Conservation (phyloP, 2,797 vertebrate genomes). For the Peromyscus melanophrys region DNA sequence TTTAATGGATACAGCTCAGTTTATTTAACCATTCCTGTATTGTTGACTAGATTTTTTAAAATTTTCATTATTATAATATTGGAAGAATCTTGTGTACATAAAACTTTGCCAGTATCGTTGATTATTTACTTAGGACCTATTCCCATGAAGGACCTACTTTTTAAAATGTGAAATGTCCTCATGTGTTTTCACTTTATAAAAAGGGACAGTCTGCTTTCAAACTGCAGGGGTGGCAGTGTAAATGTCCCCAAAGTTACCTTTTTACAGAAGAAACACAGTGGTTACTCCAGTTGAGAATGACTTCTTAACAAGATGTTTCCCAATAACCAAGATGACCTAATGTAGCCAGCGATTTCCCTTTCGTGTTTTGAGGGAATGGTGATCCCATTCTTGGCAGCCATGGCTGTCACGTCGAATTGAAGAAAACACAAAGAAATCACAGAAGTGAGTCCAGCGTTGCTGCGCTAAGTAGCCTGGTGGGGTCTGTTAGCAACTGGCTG, state of each 20-base stretch:
- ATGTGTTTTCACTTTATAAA: conserved; percentile 70
- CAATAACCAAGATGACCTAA: conserved; percentile 8
- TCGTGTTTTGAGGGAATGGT: background rate
- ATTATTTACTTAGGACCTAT: conserved; percentile 71
- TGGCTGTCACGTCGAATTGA: background rate
- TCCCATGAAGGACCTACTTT: conserved; percentile 82
- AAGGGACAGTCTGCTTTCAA: conserved; percentile 78
- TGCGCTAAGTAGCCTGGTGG: conserved; percentile 63
- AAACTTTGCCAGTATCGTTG: conserved; percentile 72
- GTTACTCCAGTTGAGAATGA: conserved; percentile 66
- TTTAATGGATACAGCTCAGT: conserved; percentile 72
- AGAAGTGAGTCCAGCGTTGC: conserved; percentile 57
- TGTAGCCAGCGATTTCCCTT: conserved; percentile 1
- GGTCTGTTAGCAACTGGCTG: conserved; percentile 51
- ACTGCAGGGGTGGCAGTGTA: conserved; percentile 71
- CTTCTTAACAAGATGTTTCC: conserved; percentile 63
- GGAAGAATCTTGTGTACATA: conserved; percentile 76
- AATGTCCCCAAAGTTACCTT: conserved; percentile 63
- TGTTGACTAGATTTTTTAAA: conserved; percentile 67
- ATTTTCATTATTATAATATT: conserved; percentile 76
- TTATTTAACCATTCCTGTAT: conserved; percentile 76
- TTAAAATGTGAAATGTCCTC: conserved; percentile 75
- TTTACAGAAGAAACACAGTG: conserved; percentile 71
- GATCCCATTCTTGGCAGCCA: conserved; percentile 16
- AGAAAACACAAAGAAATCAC: conserved; percentile 49